Percentiles rank a stretch among this genome's conserved stretches.
Conservation (phyloP, 2,113 vertebrate genomes). For the Neolamprologus sp. region DNA sequence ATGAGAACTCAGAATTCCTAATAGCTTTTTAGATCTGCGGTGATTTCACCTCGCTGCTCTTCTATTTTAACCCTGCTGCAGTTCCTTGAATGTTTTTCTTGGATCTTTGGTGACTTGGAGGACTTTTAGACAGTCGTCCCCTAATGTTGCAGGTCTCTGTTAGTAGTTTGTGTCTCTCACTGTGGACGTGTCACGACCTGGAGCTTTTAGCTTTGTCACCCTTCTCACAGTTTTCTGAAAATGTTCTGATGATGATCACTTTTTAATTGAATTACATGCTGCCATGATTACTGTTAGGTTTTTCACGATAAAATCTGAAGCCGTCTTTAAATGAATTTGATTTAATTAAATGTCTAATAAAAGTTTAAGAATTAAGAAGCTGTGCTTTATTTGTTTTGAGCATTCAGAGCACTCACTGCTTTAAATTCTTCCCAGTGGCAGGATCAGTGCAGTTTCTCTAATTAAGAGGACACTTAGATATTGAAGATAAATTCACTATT, state of each 20-base stretch:
- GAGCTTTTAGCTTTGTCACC: not conserved
- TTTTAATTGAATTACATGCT: not conserved
- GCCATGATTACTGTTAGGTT: not conserved
- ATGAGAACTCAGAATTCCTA: not conserved
- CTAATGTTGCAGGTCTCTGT: not conserved
- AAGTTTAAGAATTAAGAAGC: not conserved
- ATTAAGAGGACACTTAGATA: not conserved
- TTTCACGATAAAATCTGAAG: rapidly evolving
- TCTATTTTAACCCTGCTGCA: not conserved
- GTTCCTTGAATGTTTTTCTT: not conserved
- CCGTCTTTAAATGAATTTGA: rapidly evolving
- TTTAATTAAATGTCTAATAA: not conserved
- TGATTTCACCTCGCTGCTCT: rapidly evolving
- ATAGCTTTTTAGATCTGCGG: rapidly evolving
- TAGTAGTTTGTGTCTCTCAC: not conserved
- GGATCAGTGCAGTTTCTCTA: not conserved
- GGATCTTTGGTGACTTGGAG: not conserved
- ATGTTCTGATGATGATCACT: not conserved
- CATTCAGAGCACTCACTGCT: not conserved
- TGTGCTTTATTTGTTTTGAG: not conserved
- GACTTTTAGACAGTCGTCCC: not conserved
- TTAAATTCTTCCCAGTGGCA: not conserved
- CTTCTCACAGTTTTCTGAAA: not conserved
- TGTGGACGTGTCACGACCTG: not conserved
- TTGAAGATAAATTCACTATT: not conserved